These are phyloP conservation scores for Drosophila borborema DNA, from an alignment of 2,888 invertebrate genomes.

Conservation along the genomic window DNA sequence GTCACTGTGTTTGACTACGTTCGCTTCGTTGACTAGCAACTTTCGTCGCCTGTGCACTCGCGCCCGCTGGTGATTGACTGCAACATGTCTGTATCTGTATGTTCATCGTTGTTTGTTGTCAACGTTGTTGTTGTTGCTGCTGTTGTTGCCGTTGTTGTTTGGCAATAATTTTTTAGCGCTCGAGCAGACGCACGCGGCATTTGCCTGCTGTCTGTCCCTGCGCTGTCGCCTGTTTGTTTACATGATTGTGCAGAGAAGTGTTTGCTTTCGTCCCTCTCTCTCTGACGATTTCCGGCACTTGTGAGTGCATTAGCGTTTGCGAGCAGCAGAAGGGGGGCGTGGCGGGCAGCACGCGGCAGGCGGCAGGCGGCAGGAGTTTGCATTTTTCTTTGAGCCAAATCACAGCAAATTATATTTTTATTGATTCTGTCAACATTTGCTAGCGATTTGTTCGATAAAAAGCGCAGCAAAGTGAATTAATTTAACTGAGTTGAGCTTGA, in stretches of 20 bases:
- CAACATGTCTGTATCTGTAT: slow-evolving; percentile 67
- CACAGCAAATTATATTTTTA: slow-evolving; percentile 80
- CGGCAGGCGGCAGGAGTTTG: slow-evolving; percentile 29
- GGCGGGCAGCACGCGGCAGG: too few relatives aligned
- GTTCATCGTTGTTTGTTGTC: slow-evolving; percentile 38
- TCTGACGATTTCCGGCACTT: slow-evolving; percentile 21
- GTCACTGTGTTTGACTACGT: slow-evolving; percentile 77
- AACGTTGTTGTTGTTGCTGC: slow-evolving; percentile 18
- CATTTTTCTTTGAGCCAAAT: slow-evolving; percentile 69
- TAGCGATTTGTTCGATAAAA: slow-evolving; percentile 72
- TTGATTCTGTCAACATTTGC: slow-evolving; percentile 73
- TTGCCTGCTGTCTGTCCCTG: slow-evolving; percentile 44
- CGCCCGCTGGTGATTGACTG: slow-evolving; percentile 76
- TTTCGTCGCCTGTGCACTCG: slow-evolving; percentile 73
- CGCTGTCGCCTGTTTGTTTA: slow-evolving; percentile 65
- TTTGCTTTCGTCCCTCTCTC: slow-evolving; percentile 47
- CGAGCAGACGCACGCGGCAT: slow-evolving; percentile 66
- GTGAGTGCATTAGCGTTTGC: slow-evolving; percentile 56
- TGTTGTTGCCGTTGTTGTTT: slow-evolving; percentile 40
- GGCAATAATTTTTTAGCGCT: slow-evolving; percentile 63
- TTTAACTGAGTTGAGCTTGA: slow-evolving; percentile 44
- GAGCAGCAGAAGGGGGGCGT: background rate
- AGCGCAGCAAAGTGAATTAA: slow-evolving; percentile 73
- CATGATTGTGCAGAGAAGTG: slow-evolving; percentile 74
- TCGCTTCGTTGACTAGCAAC: slow-evolving; percentile 79